A percentile compares a stretch with the other conserved stretches of the same genome.
These are phyloP conservation scores for Colossoma macropomum DNA, from an alignment of 2,113 vertebrate genomes.

Conservation along the genomic window DNA sequence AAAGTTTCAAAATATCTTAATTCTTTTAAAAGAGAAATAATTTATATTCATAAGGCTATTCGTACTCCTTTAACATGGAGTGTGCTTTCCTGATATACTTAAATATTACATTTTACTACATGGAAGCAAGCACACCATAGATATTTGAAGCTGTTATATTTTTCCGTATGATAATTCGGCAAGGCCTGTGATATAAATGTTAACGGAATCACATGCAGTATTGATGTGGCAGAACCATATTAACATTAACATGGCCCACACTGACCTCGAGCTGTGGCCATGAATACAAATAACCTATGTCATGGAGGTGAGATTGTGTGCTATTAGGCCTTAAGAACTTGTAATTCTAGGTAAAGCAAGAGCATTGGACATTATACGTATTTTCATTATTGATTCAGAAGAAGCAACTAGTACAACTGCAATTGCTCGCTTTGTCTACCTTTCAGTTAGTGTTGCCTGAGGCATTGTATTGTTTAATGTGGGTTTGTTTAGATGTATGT, in stretches of 20 bases:
- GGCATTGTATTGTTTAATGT: not conserved
- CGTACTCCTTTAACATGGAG: too few relatives aligned
- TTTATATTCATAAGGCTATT: too few relatives aligned
- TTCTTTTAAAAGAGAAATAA: too few relatives aligned
- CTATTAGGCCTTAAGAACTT: not conserved
- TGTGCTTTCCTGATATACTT: too few relatives aligned
- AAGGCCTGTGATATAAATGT: not conserved
- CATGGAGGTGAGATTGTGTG: not conserved
- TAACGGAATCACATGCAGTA: not conserved
- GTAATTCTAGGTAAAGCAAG: constrained; percentile 16
- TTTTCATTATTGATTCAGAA: constrained; percentile 35
- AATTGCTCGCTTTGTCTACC: constrained; percentile 5
- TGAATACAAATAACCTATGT: constrained; percentile 22
- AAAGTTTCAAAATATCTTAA: too few relatives aligned
- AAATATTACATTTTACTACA: not conserved
- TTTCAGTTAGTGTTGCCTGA: not conserved
- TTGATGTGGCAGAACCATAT: constrained; percentile 3
- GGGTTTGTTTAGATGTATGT: not conserved
- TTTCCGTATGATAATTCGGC: not conserved
- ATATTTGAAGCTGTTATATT: constrained; percentile 11
- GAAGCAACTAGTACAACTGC: not conserved
- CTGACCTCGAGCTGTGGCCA: not conserved
- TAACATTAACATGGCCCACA: not conserved
- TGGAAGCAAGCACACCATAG: not conserved
- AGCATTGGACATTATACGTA: not conserved